These are phyloP conservation scores for Stegodyphus dumicola DNA, from an alignment of 1,140 invertebrate species.

Conservation along the genomic window DNA sequence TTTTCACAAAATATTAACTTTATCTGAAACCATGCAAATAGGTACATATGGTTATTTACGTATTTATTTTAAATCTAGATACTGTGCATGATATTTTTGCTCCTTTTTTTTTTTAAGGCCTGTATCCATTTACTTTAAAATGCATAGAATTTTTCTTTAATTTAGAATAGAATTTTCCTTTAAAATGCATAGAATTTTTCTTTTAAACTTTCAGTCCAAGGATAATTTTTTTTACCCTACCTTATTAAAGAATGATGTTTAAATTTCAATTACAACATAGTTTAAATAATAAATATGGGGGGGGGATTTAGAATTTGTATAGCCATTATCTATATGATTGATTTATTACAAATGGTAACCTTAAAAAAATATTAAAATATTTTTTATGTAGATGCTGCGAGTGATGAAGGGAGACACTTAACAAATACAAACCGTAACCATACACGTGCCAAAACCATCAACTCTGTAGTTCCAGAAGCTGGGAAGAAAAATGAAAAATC, in stretches of 20 bases:
- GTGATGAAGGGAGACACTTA: background rate
- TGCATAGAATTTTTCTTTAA: too few species aligned
- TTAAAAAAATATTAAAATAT: background rate
- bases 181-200: too few species aligned
- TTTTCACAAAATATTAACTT: too few species aligned
- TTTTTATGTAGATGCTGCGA: background rate
- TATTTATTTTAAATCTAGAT: too few species aligned
- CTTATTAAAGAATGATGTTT: background rate
- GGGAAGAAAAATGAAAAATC: constrained; percentile 41
- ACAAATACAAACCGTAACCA: background rate
- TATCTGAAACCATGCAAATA: too few species aligned
- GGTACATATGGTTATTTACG: too few species aligned
- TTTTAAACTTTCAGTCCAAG: too few species aligned
- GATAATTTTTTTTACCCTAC: too few species aligned
- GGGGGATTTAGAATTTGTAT: background rate
- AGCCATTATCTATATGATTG: background rate
- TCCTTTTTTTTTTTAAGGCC: too few species aligned
- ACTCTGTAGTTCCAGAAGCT: background rate
- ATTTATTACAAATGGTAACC: background rate
- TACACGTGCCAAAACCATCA: constrained; percentile 44
- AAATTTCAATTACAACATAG: background rate
- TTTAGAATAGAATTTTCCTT: too few species aligned
- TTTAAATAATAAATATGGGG: background rate
- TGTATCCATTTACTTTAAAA: too few species aligned
- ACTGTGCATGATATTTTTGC: too few species aligned